These are phyloP conservation scores for Sandelia bainsii DNA, from an alignment of 2,797 vertebrate species.

Conservation along the genomic window DNA sequence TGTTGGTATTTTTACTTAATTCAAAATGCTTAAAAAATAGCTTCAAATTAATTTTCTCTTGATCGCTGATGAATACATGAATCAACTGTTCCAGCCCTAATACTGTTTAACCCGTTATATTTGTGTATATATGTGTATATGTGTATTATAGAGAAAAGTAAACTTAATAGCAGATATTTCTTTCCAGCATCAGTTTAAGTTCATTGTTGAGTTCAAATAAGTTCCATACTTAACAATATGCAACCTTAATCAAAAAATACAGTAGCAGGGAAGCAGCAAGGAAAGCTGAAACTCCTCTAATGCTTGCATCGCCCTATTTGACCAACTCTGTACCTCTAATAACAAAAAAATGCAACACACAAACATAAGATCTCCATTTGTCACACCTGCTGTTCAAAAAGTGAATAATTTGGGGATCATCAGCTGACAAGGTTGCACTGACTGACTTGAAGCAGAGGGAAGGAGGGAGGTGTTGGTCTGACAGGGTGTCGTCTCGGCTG, in stretches of 20 bases:
- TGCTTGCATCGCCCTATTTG: background rate
- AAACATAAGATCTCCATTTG: constrained; percentile 22
- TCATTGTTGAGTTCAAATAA: background rate
- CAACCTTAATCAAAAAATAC: too few relatives aligned
- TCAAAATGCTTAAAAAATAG: too few relatives aligned
- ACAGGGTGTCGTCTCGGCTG: constrained; percentile 74
- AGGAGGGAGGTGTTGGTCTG: constrained; percentile 54
- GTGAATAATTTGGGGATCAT: constrained; percentile 62
- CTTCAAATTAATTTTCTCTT: too few relatives aligned
- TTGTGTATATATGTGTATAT: too few relatives aligned
- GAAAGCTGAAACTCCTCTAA: background rate
- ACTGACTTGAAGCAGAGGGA: constrained; percentile 38
- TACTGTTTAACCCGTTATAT: too few relatives aligned
- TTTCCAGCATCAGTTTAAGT: constrained; percentile 1
- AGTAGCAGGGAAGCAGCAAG: background rate
- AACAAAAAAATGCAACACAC: background rate
- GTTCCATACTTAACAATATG: too few relatives aligned
- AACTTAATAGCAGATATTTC: background rate
- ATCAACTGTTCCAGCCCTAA: too few relatives aligned
- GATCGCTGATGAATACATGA: too few relatives aligned
- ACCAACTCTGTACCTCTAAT: background rate
- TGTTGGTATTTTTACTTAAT: too few relatives aligned
- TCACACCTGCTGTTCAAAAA: constrained; percentile 50
- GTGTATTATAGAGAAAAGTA: too few relatives aligned
- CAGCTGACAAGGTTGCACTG: constrained; percentile 59